Conservation (phyloP, 2,888 invertebrate genomes). For the Bellardia pandia region DNA sequence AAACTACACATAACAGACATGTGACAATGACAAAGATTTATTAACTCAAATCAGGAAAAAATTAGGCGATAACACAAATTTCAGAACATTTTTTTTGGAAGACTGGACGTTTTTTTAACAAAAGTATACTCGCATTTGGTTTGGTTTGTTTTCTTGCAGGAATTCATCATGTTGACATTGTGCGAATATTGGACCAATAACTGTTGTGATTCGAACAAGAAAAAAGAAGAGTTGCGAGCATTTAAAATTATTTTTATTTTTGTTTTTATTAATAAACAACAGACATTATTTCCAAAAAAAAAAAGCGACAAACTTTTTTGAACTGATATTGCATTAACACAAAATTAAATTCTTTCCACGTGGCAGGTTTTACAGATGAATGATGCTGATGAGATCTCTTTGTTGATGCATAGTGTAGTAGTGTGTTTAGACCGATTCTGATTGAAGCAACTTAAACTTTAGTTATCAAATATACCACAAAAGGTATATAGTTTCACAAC, state of each 20-base stretch:
- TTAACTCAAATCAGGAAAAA: slow-evolving; percentile 80
- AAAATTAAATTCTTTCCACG: slow-evolving; percentile 71
- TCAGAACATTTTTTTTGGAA: slow-evolving; percentile 74
- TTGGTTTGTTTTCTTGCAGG: not conserved
- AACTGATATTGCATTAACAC: slow-evolving; percentile 70
- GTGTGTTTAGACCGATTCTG: slow-evolving; percentile 38
- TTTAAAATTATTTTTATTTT: slow-evolving; percentile 15
- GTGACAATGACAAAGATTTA: slow-evolving; percentile 82
- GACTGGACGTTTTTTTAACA: not conserved
- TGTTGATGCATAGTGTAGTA: not conserved
- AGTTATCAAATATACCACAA: slow-evolving; percentile 60
- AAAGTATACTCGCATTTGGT: not conserved
- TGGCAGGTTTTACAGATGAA: slow-evolving; percentile 56
- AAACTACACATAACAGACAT: slow-evolving; percentile 75
- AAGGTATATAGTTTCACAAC: slow-evolving; percentile 3
- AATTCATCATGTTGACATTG: slow-evolving; percentile 62
- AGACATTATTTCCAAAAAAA: slow-evolving; percentile 15
- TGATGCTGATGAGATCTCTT: slow-evolving; percentile 29
- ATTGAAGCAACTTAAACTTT: slow-evolving; percentile 65
- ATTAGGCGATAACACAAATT: slow-evolving; percentile 81
- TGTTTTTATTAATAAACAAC: slow-evolving; percentile 54
- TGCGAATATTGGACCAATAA: slow-evolving; percentile 71
- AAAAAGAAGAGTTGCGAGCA: slow-evolving; percentile 5
- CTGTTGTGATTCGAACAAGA: slow-evolving; percentile 24
- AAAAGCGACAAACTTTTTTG: not conserved